Base-by-base conservation (phyloP, 2,797 vertebrate genomes). In the Protonibea diacanthus region DNA sequence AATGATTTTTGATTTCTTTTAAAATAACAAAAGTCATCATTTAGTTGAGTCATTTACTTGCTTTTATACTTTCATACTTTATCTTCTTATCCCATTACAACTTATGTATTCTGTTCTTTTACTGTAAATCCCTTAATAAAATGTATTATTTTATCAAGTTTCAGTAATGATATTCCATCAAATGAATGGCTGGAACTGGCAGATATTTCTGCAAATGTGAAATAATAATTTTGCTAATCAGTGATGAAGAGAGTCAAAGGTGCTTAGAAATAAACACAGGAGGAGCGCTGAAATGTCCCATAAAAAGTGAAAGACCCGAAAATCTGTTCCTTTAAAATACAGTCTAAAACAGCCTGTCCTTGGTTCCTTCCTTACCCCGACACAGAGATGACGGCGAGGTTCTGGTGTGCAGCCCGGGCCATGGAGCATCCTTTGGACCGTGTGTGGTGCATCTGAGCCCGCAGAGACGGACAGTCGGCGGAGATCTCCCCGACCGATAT, bases 401-500 rank as follows among this genome's bases (percentile, higher is more conserved):
- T 97, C 89, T 96, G 97, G 89, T 98, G 97, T 65, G 98, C 97
- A 71, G 96, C 95, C 82, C 93, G 96, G 84, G 98, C 98, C 94
- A 98, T 96, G 87, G 96, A 95, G 87, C 97, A 99, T 86, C 97
- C 97, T 89, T 94, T 97, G 76, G 96, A 95, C 84, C 97, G 96
- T 2, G 97, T 98, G 92, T 94, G 96, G 87, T 98, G 96, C 97
- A 99, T 97, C 94, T 97, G 97, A 0, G 91, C 95, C 55, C 97
- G 96, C 75, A 99, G 95, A 52, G 97, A 95, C 6, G 95, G 97
- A 84, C 96, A 98, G 90, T 96, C 97, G 60, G 95, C 92, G 0
- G 97, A 97, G 70, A 97, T 95, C 80, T 99, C 98, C 68, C 98
- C 98, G 57, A 99, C 97, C 45, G 97, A 98, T 87, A 99, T 99